Percentiles rank a stretch among this genome's conserved stretches.
These are phyloP conservation scores for Crotalus viridis DNA, from an alignment of 2,113 vertebrate species.

Conservation along the genomic window DNA sequence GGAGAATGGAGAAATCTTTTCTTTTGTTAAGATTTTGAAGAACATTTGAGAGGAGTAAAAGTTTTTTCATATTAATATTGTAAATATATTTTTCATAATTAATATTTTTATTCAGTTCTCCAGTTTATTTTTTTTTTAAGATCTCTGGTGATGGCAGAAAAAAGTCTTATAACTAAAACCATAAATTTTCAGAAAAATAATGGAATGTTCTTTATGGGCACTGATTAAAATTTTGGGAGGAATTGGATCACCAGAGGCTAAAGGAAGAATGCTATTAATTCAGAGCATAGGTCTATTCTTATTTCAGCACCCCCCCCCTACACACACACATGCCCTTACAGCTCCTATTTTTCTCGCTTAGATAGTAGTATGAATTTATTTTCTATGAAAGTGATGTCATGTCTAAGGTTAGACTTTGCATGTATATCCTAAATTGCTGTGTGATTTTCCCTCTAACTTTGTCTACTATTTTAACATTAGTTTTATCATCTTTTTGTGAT, in stretches of 20 bases:
- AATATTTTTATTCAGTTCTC: not conserved
- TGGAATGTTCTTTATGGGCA: not conserved
- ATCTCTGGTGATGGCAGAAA: not conserved
- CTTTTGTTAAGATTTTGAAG: not conserved
- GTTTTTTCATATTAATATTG: not conserved
- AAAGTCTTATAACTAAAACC: not conserved
- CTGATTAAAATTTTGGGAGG: not conserved
- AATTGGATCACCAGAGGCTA: not conserved
- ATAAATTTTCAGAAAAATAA: not conserved
- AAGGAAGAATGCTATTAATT: not conserved
- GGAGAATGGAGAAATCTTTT: not conserved
- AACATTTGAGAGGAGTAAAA: not conserved
- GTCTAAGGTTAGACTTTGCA: not conserved
- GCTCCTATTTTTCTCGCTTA: not conserved
- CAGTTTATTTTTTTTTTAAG: not conserved
- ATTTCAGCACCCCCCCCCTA: not conserved
- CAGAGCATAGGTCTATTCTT: not conserved
- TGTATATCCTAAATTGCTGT: conserved; percentile 2
- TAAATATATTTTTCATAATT: not conserved
- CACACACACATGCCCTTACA: not conserved
- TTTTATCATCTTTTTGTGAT: conserved; percentile 41
- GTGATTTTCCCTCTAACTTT: conserved; percentile 1
- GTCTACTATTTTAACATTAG: conserved; percentile 32
- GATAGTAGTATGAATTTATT: not conserved
- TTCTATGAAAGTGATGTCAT: not conserved